Percentiles rank a stretch among this genome's conserved stretches.
These are phyloP conservation scores for Drosophila picticornis DNA, from an alignment of 2,888 invertebrate species.

Conservation along the genomic window DNA sequence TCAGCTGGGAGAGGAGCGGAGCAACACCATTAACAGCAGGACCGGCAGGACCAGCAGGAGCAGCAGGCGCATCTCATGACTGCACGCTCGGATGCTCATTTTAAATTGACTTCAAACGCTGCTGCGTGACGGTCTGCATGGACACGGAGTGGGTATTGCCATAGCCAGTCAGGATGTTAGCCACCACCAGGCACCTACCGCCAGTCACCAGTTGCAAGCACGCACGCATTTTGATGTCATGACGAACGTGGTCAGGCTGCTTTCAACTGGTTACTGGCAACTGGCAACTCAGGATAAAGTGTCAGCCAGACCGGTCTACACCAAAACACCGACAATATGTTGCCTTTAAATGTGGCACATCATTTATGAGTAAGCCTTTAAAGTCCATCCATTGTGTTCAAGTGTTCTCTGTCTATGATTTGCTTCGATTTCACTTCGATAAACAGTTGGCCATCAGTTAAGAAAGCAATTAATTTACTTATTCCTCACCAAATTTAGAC, in stretches of 20 bases:
- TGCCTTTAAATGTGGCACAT: slow-evolving; percentile 72
- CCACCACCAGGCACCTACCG: neutral
- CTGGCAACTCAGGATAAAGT: neutral
- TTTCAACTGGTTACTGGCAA: slow-evolving; percentile 25
- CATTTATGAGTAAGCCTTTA: slow-evolving; percentile 44
- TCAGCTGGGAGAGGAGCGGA: neutral
- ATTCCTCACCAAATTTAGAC: slow-evolving; percentile 8
- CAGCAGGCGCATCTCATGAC: slow-evolving; percentile 72
- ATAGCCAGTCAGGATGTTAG: slow-evolving; percentile 11
- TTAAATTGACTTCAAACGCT: slow-evolving; percentile 82
- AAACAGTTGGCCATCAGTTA: slow-evolving; percentile 10
- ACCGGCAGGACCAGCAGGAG: slow-evolving; percentile 16
- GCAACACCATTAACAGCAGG: neutral
- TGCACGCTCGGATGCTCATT: slow-evolving; percentile 81
- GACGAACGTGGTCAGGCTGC: slow-evolving; percentile 70
- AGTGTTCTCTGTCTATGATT: slow-evolving; percentile 8
- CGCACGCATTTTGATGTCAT: slow-evolving; percentile 75
- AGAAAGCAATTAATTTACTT: slow-evolving; percentile 27
- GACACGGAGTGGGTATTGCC: slow-evolving; percentile 47
- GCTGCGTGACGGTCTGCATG: slow-evolving; percentile 79
- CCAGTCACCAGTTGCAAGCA: slow-evolving; percentile 52
- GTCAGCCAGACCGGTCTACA: neutral
- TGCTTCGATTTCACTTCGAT: slow-evolving; percentile 18
- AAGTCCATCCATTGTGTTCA: neutral
- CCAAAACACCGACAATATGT: slow-evolving; percentile 59